These are phyloP conservation scores for Rhyacichthys aspro DNA, from an alignment of 2,797 vertebrate species.

Conservation along the genomic window DNA sequence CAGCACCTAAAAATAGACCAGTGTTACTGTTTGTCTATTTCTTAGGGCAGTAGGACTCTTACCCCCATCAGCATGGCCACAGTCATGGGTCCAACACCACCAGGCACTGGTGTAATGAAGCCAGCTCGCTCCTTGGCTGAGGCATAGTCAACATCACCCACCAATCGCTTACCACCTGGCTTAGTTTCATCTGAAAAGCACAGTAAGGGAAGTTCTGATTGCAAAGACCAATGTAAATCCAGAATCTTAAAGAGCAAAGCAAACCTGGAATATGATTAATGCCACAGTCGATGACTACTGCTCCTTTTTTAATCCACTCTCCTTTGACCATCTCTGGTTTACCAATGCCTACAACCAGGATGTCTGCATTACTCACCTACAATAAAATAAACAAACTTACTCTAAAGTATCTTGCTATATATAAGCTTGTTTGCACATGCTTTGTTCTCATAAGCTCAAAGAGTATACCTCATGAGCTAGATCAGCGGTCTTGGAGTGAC, in stretches of 20 bases:
- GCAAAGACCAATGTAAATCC: background rate
- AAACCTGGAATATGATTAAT: slow-evolving; percentile 94
- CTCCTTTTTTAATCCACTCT: slow-evolving; percentile 96
- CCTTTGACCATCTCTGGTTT: slow-evolving; percentile 96
- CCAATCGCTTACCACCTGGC: slow-evolving; percentile 88
- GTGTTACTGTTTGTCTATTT: background rate
- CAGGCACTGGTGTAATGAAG: slow-evolving; percentile 96
- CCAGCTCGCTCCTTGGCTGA: slow-evolving; percentile 89
- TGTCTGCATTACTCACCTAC: slow-evolving; percentile 92
- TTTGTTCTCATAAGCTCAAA: background rate
- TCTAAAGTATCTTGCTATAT: too few species aligned
- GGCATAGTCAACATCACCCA: slow-evolving; percentile 90
- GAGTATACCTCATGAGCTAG: slow-evolving; percentile 88
- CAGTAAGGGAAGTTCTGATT: background rate
- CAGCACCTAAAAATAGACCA: too few species aligned
- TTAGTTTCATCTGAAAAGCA: slow-evolving; percentile 85
- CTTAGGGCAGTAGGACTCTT: slow-evolving; percentile 2
- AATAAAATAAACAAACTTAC: slow-evolving; percentile 5
- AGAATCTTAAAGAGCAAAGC: slow-evolving; percentile 16
- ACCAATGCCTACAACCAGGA: slow-evolving; percentile 94
- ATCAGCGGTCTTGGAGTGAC: slow-evolving; percentile 92
- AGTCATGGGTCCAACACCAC: slow-evolving; percentile 97
- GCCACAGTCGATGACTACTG: slow-evolving; percentile 96
- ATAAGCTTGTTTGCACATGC: too few species aligned
- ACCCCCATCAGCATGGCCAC: slow-evolving; percentile 99